Evolutionary conservation across 1,140 invertebrate species (phyloP).

Genomic region (Drosophila funebris): DNA sequence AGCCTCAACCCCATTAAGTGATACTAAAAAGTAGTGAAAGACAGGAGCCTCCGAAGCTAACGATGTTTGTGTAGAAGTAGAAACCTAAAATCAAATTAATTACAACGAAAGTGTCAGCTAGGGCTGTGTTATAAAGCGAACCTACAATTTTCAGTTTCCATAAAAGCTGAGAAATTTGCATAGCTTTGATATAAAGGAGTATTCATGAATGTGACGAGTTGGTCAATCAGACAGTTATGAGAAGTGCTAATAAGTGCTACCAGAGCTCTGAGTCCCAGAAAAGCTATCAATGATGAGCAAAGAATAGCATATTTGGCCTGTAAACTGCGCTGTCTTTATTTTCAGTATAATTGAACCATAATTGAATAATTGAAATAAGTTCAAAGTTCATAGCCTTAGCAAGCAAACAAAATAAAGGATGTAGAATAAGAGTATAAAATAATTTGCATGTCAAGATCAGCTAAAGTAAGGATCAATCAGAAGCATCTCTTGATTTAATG

Average conservation of each 20-base stretch:
- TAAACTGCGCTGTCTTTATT: too few species aligned
- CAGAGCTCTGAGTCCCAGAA: not conserved
- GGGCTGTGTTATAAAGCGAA: not conserved
- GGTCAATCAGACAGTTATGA: not conserved
- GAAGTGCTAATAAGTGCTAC: not conserved
- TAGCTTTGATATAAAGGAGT: constrained; percentile 30
- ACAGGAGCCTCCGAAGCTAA: constrained; percentile 10
- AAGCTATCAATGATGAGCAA: too few species aligned
- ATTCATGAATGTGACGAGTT: constrained; percentile 2
- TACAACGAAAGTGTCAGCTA: constrained; percentile 24
- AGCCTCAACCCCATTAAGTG: constrained; percentile 43
- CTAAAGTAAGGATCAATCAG: too few species aligned
- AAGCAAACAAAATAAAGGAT: too few species aligned
- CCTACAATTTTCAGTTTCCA: not conserved
- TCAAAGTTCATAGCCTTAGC: too few species aligned
- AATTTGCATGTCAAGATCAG: too few species aligned
- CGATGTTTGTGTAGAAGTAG: constrained; percentile 5
- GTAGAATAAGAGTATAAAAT: too few species aligned
- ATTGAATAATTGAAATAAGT: too few species aligned
- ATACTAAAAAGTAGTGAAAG: constrained; percentile 41
- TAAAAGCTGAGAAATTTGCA: constrained; percentile 49
- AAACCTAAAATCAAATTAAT: constrained; percentile 55
- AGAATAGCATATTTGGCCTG: too few species aligned
- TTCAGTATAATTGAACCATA: too few species aligned
- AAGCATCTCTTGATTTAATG: too few species aligned